A percentile compares a stretch with the other conserved stretches of the same genome.
These are phyloP conservation scores for Drosophila funebris DNA, from an alignment of 1,140 invertebrate genomes.

Conservation along the genomic window DNA sequence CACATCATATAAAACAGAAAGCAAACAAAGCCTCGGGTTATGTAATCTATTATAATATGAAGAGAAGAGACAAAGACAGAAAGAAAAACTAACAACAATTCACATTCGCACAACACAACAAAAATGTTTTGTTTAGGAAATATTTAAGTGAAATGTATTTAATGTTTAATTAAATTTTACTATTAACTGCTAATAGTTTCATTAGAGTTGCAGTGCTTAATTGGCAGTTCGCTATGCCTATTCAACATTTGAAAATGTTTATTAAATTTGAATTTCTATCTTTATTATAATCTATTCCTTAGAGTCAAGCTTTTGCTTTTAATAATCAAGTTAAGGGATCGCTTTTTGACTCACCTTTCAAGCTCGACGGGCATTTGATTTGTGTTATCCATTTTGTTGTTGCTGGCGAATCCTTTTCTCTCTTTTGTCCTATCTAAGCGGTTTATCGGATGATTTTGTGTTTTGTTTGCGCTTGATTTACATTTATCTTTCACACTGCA, in stretches of 20 bases:
- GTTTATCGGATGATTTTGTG: slow-evolving; percentile 40
- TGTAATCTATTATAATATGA: background rate
- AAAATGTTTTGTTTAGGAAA: too few species aligned
- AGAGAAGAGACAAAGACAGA: background rate
- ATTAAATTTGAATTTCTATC: background rate
- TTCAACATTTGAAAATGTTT: background rate
- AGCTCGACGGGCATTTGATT: slow-evolving; percentile 72
- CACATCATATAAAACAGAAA: too few species aligned
- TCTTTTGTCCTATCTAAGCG: slow-evolving; percentile 28
- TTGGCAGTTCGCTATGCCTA: background rate
- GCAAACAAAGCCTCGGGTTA: too few species aligned
- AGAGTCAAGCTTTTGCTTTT: background rate
- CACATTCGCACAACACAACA: too few species aligned
- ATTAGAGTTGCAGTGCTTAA: too few species aligned
- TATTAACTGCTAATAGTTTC: too few species aligned
- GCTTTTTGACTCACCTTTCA: slow-evolving; percentile 68
- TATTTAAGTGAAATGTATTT: too few species aligned
- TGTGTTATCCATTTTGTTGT: slow-evolving; percentile 70
- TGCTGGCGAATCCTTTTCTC: slow-evolving; percentile 36
- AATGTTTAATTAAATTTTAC: too few species aligned
- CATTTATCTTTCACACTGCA: slow-evolving; percentile 50
- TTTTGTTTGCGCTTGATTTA: slow-evolving; percentile 52
- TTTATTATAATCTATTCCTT: background rate
- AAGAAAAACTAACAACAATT: background rate
- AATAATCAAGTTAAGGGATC: background rate